Evolutionary conservation across 2,113 vertebrate genomes (phyloP), one percentile per base, ranked within the genome.

Genomic region (Corydoras sp.): DNA sequence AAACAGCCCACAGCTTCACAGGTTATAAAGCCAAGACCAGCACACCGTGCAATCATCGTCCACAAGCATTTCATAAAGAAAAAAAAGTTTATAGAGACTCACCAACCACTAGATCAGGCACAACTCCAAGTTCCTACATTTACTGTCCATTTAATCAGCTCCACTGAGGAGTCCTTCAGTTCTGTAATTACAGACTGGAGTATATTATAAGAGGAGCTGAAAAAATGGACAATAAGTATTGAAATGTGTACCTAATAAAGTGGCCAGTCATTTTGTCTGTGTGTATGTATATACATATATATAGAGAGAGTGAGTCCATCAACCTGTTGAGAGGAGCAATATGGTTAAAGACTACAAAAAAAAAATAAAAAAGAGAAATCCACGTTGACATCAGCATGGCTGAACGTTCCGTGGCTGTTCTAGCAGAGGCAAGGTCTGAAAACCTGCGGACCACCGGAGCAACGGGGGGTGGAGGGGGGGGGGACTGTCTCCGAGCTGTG

Each of bases 11-110:
- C n/a, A 70, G 73, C 59, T 59, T 63, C 60, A 55, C 53, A 43
- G 15, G 58, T 72, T 69, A 68, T 3, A 49, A 72, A 75, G 78
- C 78, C 68, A 77, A 77, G 71, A 68, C 68, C 62, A 80, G 69
- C 58, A 72, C 64, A 24, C 60, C 75, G 73, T 80, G 72, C 78
- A 72, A 51, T 48, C 50, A 65, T 51, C 55, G 60, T 61, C 54
- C 32, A 65, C 65, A 69, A 75, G 65, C 15, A 0, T 58, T 35
- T 74, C 48, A 74, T 49, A 9, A 62, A 43, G 12, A 56, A 62
- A 50, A 50, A 30, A 13, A 65, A 54, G 65, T 43, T 43, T 4
- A 8, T 43, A 43, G 1, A 43, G 35, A 2, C 35, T 8, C 35
- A 43, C 35, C 35, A 43, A 43, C 35, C 35, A 24, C 18, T 24